Evolutionary conservation across 2,113 vertebrate genomes (phyloP).

Genomic region (Willisornis vidua): DNA sequence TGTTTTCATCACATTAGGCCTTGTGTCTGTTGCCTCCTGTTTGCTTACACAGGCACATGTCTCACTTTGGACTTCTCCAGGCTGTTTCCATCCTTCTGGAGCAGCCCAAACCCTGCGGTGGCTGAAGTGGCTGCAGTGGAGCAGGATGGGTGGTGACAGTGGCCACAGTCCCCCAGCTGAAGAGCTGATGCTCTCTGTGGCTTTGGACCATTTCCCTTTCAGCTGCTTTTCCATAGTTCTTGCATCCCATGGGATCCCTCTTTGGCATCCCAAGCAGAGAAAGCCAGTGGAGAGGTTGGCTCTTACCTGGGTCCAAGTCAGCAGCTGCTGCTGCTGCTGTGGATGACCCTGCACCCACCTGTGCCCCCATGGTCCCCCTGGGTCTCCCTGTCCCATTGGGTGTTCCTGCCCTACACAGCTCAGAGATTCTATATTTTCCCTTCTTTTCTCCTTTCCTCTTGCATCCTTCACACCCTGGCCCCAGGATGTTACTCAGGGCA

Average conservation of each 20-base stretch:
- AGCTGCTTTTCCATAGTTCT: neutral
- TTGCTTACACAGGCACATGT: neutral
- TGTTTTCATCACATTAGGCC: neutral
- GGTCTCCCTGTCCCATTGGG: neutral
- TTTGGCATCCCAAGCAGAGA: neutral
- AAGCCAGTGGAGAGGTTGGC: neutral
- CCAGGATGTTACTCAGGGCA: neutral
- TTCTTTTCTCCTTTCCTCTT: neutral
- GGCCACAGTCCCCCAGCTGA: neutral
- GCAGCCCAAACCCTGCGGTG: fast-evolving
- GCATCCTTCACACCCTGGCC: neutral
- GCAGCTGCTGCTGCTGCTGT: neutral
- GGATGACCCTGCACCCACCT: fast-evolving
- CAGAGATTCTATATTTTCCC: neutral
- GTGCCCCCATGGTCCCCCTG: fast-evolving
- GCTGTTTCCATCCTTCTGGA: neutral
- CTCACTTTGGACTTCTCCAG: neutral
- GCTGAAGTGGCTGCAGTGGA: neutral
- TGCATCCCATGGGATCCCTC: neutral
- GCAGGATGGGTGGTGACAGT: neutral
- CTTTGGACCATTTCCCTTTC: neutral
- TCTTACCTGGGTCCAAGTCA: neutral
- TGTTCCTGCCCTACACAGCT: neutral
- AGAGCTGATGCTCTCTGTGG: neutral
- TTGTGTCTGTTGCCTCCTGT: neutral